Evolutionary conservation across 1,140 invertebrate species (phyloP).

Genomic region (Laodelphax striatellus): DNA sequence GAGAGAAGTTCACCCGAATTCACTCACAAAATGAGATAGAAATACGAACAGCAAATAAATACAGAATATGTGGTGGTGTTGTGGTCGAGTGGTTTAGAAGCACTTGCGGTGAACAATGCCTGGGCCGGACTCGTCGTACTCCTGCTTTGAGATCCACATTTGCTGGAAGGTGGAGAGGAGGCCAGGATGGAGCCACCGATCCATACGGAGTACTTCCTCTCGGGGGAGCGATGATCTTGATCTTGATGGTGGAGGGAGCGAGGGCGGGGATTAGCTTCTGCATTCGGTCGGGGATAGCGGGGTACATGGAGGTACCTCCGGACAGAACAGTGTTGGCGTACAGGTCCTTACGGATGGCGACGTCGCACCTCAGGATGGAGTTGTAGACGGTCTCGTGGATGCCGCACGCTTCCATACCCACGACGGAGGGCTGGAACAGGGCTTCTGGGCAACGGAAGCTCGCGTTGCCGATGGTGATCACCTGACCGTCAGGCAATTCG

Average conservation of each 20-base stretch:
- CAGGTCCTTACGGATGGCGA: conserved; percentile 71
- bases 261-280: conserved; percentile 72
- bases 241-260: conserved; percentile 73
- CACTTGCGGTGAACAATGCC: conserved; percentile 88
- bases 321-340: conserved; percentile 60
- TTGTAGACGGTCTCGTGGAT: conserved; percentile 80
- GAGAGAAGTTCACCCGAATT: too few relatives aligned
- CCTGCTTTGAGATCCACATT: conserved; percentile 87
- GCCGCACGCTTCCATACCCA: conserved; percentile 72
- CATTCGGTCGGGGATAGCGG: conserved; percentile 70
- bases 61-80: neutral
- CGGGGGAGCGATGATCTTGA: conserved; percentile 91
- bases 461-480: conserved; percentile 82
- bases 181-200: conserved; percentile 79
- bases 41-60: too few relatives aligned
- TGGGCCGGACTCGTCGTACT: conserved; percentile 87
- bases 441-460: conserved; percentile 78
- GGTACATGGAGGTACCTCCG: conserved; percentile 65
- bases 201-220: conserved; percentile 88
- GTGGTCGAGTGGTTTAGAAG: conserved; percentile 67
- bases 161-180: conserved; percentile 73
- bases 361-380: conserved; percentile 82
- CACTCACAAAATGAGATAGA: too few relatives aligned
- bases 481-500: conserved; percentile 61
- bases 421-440: conserved; percentile 70